A percentile compares a stretch with the other conserved stretches of the same genome.
Evolutionary conservation across 2,888 invertebrate species (phyloP).

Genomic region (Lissocephala sabroskyi): DNA sequence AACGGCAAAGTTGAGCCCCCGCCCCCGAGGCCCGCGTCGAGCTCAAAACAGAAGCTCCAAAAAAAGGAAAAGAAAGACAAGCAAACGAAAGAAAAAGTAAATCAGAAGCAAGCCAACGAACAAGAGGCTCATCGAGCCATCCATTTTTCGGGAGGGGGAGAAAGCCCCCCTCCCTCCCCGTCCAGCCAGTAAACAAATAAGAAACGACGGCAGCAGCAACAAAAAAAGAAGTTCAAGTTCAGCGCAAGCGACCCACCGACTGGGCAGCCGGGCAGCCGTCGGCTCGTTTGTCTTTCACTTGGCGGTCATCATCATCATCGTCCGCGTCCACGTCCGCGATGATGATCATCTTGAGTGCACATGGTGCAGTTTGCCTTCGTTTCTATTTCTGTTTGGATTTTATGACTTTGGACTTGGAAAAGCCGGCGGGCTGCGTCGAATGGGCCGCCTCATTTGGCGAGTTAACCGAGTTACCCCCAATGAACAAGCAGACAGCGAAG

Average conservation of each 20-base stretch:
- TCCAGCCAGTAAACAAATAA: slow-evolving; percentile 10
- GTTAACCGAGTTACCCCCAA: slow-evolving; percentile 37
- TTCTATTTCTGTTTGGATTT: slow-evolving; percentile 42
- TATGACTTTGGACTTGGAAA: slow-evolving; percentile 21
- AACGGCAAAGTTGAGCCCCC: slow-evolving; percentile 20
- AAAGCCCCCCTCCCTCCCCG: not conserved
- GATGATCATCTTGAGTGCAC: too few relatives aligned
- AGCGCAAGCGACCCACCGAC: slow-evolving; percentile 17
- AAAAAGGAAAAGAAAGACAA: slow-evolving; percentile 23
- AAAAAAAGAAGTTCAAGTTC: slow-evolving; percentile 56
- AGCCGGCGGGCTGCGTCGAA: too few relatives aligned
- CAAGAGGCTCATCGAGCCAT: slow-evolving; percentile 1
- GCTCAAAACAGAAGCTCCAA: slow-evolving; percentile 56
- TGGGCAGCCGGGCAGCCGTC: too few relatives aligned
- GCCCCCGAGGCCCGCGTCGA: slow-evolving; percentile 7
- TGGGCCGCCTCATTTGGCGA: slow-evolving; percentile 12
- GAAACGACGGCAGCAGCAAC: slow-evolving; percentile 8
- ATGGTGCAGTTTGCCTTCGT: too few relatives aligned
- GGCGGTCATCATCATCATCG: too few relatives aligned
- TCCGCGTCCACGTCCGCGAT: too few relatives aligned
- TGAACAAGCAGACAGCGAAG: slow-evolving; percentile 44
- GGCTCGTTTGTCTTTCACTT: too few relatives aligned
- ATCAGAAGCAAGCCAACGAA: slow-evolving; percentile 5
- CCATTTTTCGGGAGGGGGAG: slow-evolving; percentile 6
- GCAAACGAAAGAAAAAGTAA: slow-evolving; percentile 30